These are phyloP conservation scores for Coptotermes formosanus DNA, from an alignment of 1,140 invertebrate genomes.

Conservation along the genomic window DNA sequence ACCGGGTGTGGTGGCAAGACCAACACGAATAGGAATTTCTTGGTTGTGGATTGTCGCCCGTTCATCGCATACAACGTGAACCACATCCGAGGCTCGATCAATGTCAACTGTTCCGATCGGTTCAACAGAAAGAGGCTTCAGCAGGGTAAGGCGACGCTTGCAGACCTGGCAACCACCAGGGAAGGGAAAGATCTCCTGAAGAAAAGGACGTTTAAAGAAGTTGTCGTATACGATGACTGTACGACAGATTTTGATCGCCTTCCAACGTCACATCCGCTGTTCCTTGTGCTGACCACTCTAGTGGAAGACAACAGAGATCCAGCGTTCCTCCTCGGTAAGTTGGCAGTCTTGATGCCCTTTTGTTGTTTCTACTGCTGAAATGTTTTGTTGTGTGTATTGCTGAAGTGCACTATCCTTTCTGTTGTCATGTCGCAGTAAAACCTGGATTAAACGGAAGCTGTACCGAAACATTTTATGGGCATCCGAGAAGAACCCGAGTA, in stretches of 20 bases:
- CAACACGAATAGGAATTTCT: constrained; percentile 43
- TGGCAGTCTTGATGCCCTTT: neutral
- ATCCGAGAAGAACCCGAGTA: too few relatives aligned
- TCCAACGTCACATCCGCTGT: constrained; percentile 59
- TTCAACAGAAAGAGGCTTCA: constrained; percentile 69
- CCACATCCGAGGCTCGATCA: constrained; percentile 71
- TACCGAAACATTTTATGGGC: too few relatives aligned
- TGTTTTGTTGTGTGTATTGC: too few relatives aligned
- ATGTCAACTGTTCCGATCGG: constrained; percentile 73
- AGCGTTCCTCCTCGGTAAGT: constrained; percentile 69
- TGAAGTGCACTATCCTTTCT: too few relatives aligned
- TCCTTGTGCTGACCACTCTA: constrained; percentile 65
- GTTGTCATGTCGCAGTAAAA: too few relatives aligned
- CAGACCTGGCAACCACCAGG: constrained; percentile 63
- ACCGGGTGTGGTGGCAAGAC: constrained; percentile 44
- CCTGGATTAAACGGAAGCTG: too few relatives aligned
- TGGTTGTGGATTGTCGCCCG: constrained; percentile 69
- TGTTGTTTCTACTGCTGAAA: constrained; percentile 25
- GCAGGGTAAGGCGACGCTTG: constrained; percentile 63
- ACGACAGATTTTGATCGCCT: constrained; percentile 60
- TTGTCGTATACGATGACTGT: constrained; percentile 69
- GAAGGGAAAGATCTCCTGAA: constrained; percentile 64
- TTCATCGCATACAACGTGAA: constrained; percentile 70
- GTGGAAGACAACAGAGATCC: constrained; percentile 70
- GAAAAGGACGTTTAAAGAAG: constrained; percentile 56